Evolutionary conservation across 2,888 invertebrate genomes (phyloP).

Genomic region (Cephus nigrinus): DNA sequence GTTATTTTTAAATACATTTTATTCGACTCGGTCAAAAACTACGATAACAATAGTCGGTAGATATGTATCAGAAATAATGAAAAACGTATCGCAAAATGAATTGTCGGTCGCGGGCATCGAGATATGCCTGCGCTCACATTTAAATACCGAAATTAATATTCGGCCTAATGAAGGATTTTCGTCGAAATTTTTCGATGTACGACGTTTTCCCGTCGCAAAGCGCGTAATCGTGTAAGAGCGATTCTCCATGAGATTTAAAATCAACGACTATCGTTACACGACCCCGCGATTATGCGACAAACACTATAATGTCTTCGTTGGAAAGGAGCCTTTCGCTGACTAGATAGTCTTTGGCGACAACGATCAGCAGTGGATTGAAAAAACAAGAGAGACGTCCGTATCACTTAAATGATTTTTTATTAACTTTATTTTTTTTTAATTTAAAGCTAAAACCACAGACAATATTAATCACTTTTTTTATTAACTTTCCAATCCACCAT

Average conservation of each 20-base stretch:
- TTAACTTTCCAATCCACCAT: neutral
- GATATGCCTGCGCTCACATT: neutral
- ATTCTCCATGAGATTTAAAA: slow-evolving; percentile 2
- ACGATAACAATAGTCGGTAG: slow-evolving; percentile 64
- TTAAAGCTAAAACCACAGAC: slow-evolving; percentile 13
- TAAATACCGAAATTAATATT: neutral
- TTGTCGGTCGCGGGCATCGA: neutral
- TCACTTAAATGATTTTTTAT: neutral
- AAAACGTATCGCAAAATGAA: slow-evolving; percentile 8
- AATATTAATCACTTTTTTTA: slow-evolving; percentile 8
- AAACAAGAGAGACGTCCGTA: neutral
- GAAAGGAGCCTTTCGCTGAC: neutral
- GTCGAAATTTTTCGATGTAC: neutral
- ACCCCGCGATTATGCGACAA: neutral
- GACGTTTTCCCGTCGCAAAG: neutral
- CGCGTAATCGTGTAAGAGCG: slow-evolving; percentile 1
- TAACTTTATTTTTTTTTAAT: slow-evolving; percentile 6
- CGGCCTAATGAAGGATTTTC: neutral
- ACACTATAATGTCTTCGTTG: neutral
- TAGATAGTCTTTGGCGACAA: neutral
- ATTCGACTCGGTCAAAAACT: slow-evolving; percentile 65
- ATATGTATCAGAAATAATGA: slow-evolving; percentile 61
- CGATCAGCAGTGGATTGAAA: neutral
- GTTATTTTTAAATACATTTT: slow-evolving; percentile 63
- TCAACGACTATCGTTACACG: slow-evolving; percentile 1